Percentiles rank a stretch among this genome's conserved stretches.
Conservation (phyloP, 2,113 vertebrate species). For the Oreotrochilus melanogaster region DNA sequence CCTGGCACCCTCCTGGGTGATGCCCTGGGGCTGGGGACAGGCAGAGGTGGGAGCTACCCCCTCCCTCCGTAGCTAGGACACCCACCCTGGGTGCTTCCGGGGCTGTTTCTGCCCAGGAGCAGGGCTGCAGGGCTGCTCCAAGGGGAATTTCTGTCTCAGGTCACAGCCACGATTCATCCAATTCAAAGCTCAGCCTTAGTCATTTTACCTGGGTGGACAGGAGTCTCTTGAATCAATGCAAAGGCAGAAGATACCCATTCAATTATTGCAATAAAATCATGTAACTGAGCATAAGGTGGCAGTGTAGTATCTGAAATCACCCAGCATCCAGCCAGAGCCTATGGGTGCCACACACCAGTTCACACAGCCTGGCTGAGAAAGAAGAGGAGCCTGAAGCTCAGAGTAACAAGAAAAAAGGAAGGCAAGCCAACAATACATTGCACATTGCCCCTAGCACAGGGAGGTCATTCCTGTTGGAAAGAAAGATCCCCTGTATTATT, state of each 20-base stretch:
- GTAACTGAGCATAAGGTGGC: conserved; percentile 45
- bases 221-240: background rate
- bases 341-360: background rate
- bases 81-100: background rate
- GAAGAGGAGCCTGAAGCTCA: background rate
- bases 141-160: background rate
- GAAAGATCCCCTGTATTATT: background rate
- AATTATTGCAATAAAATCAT: background rate
- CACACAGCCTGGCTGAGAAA: background rate
- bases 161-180: background rate
- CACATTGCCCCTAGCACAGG: accelerated
- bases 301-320: background rate
- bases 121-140: background rate
- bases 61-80: background rate
- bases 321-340: accelerated
- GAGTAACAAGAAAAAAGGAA: background rate
- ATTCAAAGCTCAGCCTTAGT: background rate
- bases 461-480: background rate
- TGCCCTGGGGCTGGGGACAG: background rate
- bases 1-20: background rate
- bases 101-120: background rate
- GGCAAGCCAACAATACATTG: background rate
- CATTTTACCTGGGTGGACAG: background rate
- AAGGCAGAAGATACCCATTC: accelerated
- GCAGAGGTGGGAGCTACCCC: background rate